Evolutionary conservation across 2,888 invertebrate species (phyloP).

Genomic region (Pogonocherus hispidulus): DNA sequence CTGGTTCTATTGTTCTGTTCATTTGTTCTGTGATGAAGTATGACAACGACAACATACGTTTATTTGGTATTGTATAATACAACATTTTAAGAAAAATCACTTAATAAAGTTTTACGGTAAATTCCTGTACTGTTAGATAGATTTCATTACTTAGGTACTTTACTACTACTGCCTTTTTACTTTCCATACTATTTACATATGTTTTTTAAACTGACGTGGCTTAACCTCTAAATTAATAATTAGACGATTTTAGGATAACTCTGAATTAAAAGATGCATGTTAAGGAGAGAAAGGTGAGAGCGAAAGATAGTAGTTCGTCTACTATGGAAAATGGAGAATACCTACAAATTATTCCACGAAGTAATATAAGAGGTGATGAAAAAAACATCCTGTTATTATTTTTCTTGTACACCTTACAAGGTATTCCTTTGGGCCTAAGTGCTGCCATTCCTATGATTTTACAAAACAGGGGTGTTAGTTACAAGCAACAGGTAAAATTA

Average conservation of each 20-base stretch:
- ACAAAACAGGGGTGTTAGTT: conserved; percentile 92
- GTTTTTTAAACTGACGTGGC: conserved; percentile 43
- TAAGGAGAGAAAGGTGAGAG: conserved; percentile 48
- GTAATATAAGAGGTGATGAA: conserved; percentile 78
- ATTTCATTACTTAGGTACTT: background rate
- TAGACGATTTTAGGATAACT: background rate
- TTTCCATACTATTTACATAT: background rate
- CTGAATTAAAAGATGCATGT: conserved; percentile 39
- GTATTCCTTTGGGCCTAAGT: conserved; percentile 94
- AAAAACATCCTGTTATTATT: conserved; percentile 88
- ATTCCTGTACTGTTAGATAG: background rate
- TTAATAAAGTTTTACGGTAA: background rate
- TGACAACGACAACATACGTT: too few relatives aligned
- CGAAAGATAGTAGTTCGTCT: conserved; percentile 24
- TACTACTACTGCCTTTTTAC: background rate
- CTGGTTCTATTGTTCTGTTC: too few relatives aligned
- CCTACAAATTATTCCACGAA: conserved; percentile 26
- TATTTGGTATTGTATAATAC: too few relatives aligned
- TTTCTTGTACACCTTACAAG: conserved; percentile 94
- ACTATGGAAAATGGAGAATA: conserved; percentile 62
- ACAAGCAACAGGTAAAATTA: conserved; percentile 85
- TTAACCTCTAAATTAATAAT: conserved; percentile 31
- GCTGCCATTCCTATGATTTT: conserved; percentile 96
- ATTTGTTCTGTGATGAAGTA: too few relatives aligned
- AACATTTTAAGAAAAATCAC: background rate